A percentile compares a stretch with the other conserved stretches of the same genome.
Conservation (phyloP, 2,113 vertebrate genomes). For the Bubalus kerabau region DNA sequence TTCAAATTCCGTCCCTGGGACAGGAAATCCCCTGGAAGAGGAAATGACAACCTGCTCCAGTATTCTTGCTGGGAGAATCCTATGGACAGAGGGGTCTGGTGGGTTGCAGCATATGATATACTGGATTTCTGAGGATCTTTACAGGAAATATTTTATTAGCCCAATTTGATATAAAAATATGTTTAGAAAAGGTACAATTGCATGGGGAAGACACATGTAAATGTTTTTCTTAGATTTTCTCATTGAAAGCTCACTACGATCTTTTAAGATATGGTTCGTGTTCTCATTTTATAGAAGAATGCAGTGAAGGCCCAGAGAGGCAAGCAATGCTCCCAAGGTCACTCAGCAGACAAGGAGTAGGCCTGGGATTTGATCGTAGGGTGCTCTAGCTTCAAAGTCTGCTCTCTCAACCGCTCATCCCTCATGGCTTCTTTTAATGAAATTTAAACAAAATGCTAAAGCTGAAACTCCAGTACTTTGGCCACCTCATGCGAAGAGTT, state of each 20-base stretch:
- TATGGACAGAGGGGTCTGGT: not conserved
- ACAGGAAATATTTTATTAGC: not conserved
- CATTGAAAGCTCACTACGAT: not conserved
- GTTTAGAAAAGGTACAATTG: not conserved
- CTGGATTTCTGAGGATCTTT: not conserved
- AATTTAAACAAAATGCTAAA: not conserved
- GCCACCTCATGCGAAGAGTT: no score
- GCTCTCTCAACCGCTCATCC: not conserved
- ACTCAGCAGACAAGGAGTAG: not conserved
- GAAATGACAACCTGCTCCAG: not conserved
- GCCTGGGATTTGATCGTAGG: not conserved
- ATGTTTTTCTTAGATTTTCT: not conserved
- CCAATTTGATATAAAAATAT: not conserved
- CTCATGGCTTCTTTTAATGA: not conserved
- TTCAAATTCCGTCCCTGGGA: not conserved
- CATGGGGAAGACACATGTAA: not conserved
- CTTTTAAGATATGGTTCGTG: not conserved
- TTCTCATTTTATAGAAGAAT: not conserved
- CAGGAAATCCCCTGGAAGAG: not conserved
- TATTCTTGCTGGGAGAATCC: not conserved
- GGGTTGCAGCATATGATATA: not conserved
- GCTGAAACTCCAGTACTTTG: no score
- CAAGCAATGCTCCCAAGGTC: not conserved
- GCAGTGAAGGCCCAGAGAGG: not conserved
- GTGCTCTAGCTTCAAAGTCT: not conserved